phyloP scores from a whole-genome alignment of 2,113 vertebrate genomes.

The Canis aureus region DNA sequence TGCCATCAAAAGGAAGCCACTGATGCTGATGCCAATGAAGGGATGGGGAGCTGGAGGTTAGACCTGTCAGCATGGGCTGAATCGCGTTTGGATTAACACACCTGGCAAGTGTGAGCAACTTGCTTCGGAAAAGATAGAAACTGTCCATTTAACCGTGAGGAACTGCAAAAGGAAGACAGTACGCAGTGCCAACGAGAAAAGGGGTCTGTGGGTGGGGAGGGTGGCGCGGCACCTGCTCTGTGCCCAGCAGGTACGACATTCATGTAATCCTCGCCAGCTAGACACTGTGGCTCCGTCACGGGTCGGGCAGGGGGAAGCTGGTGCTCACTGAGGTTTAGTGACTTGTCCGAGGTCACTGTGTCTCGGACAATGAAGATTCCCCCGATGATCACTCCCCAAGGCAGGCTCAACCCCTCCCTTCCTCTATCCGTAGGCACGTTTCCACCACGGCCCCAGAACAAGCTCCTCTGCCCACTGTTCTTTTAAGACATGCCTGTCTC shows the following conservation, averaged over 20 bases:
- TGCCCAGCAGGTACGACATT: background rate
- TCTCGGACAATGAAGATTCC: background rate
- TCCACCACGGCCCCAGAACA: too few species aligned
- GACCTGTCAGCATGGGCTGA: background rate
- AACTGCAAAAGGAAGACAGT: background rate
- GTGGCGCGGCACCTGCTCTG: accelerated
- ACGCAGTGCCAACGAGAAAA: background rate
- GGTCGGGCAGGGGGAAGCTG: background rate
- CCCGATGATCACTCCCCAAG: too few species aligned
- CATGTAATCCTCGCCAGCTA: background rate
- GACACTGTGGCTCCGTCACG: background rate
- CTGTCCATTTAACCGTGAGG: background rate
- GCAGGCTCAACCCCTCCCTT: background rate
- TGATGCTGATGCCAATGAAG: background rate
- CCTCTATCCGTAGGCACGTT: too few species aligned
- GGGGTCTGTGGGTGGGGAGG: background rate
- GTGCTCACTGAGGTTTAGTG: background rate
- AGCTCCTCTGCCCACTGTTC: background rate
- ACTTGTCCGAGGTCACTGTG: background rate
- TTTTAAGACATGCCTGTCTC: background rate
- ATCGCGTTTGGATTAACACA: background rate
- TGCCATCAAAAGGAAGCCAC: background rate
- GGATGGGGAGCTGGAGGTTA: too few species aligned
- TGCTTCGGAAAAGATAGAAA: background rate
- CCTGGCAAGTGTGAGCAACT: background rate